A percentile compares a stretch with the other conserved stretches of the same genome.
Conservation (phyloP, 2,888 invertebrate genomes). For the Oligia strigilis region DNA sequence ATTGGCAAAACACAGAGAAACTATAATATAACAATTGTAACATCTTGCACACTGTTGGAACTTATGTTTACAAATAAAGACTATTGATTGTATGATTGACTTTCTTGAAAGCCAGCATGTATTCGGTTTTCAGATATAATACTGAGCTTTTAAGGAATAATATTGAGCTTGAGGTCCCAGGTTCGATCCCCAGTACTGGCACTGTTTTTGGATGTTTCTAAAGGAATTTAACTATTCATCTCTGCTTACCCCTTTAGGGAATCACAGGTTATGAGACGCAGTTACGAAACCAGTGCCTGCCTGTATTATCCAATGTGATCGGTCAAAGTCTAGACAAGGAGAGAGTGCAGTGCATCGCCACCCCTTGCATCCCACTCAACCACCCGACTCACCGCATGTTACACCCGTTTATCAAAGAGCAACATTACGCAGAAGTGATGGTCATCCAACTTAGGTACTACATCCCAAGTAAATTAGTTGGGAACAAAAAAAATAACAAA, state of each 20-base stretch:
- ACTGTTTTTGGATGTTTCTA: too few relatives aligned
- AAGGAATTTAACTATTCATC: not conserved
- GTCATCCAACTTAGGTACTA: not conserved
- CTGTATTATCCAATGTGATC: not conserved
- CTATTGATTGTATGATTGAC: too few relatives aligned
- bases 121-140: not conserved
- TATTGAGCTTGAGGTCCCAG: too few relatives aligned
- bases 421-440: not conserved
- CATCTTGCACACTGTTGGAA: too few relatives aligned
- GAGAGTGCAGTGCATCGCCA: not conserved
- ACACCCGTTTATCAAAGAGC: not conserved
- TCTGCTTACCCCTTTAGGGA: not conserved
- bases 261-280: not conserved
- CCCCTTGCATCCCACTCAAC: not conserved
- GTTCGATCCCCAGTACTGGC: too few relatives aligned
- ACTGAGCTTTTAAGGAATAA: too few relatives aligned
- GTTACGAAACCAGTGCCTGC: not conserved
- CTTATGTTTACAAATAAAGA: too few relatives aligned
- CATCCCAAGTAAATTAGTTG: too few relatives aligned
- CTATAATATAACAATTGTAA: too few relatives aligned
- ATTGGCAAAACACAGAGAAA: too few relatives aligned
- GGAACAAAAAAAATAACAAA: too few relatives aligned
- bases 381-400: not conserved
- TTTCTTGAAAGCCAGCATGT: not conserved
- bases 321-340: not conserved